These are phyloP conservation scores for Sepioteuthis lessoniana DNA, from an alignment of 2,888 invertebrate genomes.

Conservation along the genomic window DNA sequence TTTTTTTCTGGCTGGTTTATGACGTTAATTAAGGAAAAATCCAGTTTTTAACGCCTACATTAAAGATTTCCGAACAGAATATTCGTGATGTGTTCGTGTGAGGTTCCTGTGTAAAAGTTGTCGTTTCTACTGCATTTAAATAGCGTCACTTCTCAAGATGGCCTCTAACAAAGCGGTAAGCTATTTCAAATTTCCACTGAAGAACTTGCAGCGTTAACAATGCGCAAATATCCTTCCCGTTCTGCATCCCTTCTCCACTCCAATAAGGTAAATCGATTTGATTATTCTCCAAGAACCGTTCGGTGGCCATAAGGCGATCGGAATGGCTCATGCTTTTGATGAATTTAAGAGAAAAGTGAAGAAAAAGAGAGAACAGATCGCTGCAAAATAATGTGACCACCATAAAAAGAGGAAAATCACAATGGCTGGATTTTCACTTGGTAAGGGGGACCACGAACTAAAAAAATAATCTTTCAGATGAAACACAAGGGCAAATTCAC, in stretches of 20 bases:
- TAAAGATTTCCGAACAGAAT: background rate
- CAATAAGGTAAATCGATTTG: background rate
- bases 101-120: background rate
- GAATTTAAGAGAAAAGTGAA: background rate
- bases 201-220: background rate
- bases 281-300: slow-evolving; percentile 6
- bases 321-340: background rate
- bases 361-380: background rate
- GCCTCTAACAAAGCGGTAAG: slow-evolving; percentile 44
- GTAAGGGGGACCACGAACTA: background rate
- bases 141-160: slow-evolving; percentile 41
- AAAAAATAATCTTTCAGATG: background rate
- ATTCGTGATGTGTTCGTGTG: background rate
- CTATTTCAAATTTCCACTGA: slow-evolving; percentile 34
- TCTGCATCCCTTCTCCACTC: background rate
- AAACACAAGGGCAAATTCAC: background rate
- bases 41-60: background rate
- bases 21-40: too few relatives aligned
- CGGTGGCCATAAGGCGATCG: background rate
- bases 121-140: background rate
- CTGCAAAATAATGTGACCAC: too few relatives aligned
- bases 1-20: too few relatives aligned
- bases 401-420: background rate
- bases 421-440: background rate
- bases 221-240: slow-evolving; percentile 33